Evolutionary conservation across 2,888 invertebrate species (phyloP).

Genomic region (Ochropleura plecta): DNA sequence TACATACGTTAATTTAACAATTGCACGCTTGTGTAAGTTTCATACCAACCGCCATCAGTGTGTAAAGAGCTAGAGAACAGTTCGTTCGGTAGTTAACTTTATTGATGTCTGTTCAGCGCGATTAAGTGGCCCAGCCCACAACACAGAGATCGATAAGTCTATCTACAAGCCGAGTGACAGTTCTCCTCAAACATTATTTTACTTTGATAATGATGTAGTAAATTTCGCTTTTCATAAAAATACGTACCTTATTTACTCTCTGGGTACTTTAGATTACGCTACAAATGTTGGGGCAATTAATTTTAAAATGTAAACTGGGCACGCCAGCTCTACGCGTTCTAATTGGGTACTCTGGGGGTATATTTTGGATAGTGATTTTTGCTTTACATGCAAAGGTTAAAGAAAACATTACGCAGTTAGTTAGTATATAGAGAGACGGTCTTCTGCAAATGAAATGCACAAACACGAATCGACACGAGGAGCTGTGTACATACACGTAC

Average conservation of each 20-base stretch:
- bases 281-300: slow-evolving; percentile 21
- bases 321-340: background rate
- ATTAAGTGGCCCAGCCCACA: slow-evolving; percentile 58
- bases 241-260: background rate
- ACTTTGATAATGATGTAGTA: slow-evolving; percentile 9
- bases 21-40: slow-evolving; percentile 10
- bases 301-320: slow-evolving; percentile 19
- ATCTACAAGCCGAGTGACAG: slow-evolving; percentile 35
- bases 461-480: slow-evolving; percentile 35
- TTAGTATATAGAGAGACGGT: background rate
- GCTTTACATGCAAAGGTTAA: background rate
- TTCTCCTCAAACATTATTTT: slow-evolving; percentile 27
- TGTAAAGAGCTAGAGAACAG: slow-evolving; percentile 7
- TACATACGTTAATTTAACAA: background rate
- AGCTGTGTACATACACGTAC: slow-evolving; percentile 12
- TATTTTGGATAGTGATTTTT: slow-evolving; percentile 18
- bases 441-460: slow-evolving; percentile 17
- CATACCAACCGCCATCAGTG: slow-evolving; percentile 3
- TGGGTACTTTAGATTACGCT: slow-evolving; percentile 1
- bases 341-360: slow-evolving; percentile 14
- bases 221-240: slow-evolving; percentile 12
- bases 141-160: slow-evolving; percentile 40
- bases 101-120: slow-evolving; percentile 53
- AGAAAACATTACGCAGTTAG: slow-evolving; percentile 1
- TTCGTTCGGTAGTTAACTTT: slow-evolving; percentile 39